These are phyloP conservation scores for Volucella zonaria DNA, from an alignment of 2,888 invertebrate species.

Conservation along the genomic window DNA sequence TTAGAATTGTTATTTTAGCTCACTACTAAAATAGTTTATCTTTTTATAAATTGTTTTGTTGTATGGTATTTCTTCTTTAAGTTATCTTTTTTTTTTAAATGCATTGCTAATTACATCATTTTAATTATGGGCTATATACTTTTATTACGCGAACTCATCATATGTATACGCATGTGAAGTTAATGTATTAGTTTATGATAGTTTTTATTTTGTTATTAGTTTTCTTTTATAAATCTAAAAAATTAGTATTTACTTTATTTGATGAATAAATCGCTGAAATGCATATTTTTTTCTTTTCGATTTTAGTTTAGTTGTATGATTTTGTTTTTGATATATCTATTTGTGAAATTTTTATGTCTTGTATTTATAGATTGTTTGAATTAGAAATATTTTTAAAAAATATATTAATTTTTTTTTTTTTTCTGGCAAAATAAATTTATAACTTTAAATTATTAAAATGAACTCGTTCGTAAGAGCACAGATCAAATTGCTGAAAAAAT, in stretches of 20 bases:
- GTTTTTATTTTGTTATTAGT: neutral
- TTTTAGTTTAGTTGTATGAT: conserved; percentile 9
- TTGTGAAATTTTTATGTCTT: neutral
- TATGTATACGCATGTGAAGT: conserved; percentile 43
- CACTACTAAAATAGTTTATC: conserved; percentile 46
- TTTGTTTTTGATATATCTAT: neutral
- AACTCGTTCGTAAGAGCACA: too few species aligned
- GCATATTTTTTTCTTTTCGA: neutral
- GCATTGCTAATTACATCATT: conserved; percentile 54
- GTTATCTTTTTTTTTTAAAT: conserved; percentile 58
- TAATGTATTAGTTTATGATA: conserved; percentile 36
- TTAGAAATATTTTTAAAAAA: too few species aligned
- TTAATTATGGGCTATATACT: conserved; percentile 39
- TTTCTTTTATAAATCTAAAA: conserved; percentile 65
- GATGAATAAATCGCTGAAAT: conserved; percentile 35
- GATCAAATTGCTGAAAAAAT: too few species aligned
- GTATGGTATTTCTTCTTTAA: conserved; percentile 30
- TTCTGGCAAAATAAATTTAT: too few species aligned
- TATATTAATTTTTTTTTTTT: too few species aligned
- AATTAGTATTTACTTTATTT: conserved; percentile 33
- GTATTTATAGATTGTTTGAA: too few species aligned
- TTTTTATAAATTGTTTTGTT: conserved; percentile 6
- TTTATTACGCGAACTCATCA: conserved; percentile 17
- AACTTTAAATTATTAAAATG: too few species aligned
- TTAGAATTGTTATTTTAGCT: conserved; percentile 37